Evolutionary conservation across 1,140 invertebrate species (phyloP).

Genomic region (Polypedilum pembai): DNA sequence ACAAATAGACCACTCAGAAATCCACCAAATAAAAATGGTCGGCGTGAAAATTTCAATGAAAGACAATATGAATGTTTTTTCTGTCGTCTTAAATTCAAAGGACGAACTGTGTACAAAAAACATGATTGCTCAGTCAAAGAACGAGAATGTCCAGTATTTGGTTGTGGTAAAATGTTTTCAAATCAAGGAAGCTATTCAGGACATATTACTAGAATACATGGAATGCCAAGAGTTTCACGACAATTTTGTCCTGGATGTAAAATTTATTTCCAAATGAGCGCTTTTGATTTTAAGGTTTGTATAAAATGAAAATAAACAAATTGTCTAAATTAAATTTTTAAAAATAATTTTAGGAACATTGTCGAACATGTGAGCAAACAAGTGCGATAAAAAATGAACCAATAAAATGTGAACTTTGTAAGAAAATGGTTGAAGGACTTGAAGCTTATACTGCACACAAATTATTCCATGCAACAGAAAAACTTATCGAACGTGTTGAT

Average conservation of each 20-base stretch:
- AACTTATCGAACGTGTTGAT: neutral
- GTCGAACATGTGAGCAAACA: neutral
- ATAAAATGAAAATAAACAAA: no score
- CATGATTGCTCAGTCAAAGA: neutral
- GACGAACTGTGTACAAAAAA: neutral
- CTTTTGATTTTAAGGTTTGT: neutral
- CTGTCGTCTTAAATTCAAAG: neutral
- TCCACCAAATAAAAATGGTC: neutral
- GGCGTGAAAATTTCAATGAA: neutral
- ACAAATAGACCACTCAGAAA: neutral
- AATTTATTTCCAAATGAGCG: slow-evolving; percentile 11
- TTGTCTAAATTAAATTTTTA: no score
- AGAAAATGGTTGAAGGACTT: neutral
- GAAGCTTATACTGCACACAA: neutral
- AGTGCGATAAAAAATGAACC: neutral
- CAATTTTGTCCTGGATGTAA: neutral
- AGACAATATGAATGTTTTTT: neutral
- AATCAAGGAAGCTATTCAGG: neutral
- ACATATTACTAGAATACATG: neutral
- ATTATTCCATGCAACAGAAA: neutral
- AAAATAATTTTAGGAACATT: no score
- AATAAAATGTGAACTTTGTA: neutral
- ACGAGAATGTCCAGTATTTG: neutral
- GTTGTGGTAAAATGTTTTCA: neutral
- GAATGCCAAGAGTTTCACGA: neutral